These are phyloP conservation scores for Chironomus tepperi DNA, from an alignment of 1,140 invertebrate genomes.

Conservation along the genomic window DNA sequence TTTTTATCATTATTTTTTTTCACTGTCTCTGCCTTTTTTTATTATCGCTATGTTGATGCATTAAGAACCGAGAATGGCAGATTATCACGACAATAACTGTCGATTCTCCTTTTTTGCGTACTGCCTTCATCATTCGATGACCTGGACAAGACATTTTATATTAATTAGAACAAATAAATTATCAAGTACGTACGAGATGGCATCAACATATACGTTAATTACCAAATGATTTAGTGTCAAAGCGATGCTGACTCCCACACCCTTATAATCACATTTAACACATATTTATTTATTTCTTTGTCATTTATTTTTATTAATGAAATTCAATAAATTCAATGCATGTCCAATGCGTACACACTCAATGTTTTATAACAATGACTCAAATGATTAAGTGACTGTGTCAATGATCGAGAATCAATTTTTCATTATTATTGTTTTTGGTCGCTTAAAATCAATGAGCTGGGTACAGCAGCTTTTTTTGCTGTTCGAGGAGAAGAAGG, in stretches of 20 bases:
- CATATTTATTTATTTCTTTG: not conserved
- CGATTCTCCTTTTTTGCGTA: too few relatives aligned
- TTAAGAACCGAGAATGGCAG: not conserved
- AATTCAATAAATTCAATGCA: conserved; percentile 10
- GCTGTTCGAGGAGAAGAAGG: not conserved
- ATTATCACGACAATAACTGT: not conserved
- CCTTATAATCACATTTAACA: not conserved
- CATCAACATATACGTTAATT: not conserved
- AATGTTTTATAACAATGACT: not conserved
- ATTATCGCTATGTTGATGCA: not conserved
- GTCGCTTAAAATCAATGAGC: not conserved
- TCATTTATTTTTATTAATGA: conserved; percentile 15
- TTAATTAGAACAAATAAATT: not conserved
- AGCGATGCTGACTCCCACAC: not conserved
- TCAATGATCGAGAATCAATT: conserved; percentile 7
- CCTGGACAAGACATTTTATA: not conserved
- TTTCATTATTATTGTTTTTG: not conserved
- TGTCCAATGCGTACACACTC: not conserved
- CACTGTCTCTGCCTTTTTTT: not conserved
- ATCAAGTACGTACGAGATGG: too few relatives aligned
- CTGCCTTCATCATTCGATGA: not conserved
- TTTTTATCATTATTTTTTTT: too few relatives aligned
- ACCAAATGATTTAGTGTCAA: not conserved
- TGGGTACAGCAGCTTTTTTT: not conserved
- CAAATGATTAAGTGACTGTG: not conserved